A percentile compares a stretch with the other conserved stretches of the same genome.
Conservation (phyloP, 2,113 vertebrate genomes). For the Ameiurus melas region DNA sequence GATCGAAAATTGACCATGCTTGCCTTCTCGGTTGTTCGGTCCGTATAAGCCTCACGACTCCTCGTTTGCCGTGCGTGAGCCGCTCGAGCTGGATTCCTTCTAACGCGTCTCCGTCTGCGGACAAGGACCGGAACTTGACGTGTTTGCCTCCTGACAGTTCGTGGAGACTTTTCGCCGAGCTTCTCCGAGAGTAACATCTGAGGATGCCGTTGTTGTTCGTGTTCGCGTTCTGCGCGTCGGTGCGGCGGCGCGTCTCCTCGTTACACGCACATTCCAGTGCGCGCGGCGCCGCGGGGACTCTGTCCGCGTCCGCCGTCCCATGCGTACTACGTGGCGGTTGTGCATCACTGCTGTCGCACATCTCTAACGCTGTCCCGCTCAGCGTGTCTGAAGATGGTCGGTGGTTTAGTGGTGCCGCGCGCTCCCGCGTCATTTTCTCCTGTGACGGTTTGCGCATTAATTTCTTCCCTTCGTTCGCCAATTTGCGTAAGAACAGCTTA, state of each 20-base stretch:
- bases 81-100: constrained; percentile 59
- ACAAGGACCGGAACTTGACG: background rate
- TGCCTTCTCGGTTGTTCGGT: constrained; percentile 74
- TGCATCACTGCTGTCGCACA: constrained; percentile 1
- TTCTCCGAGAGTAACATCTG: background rate
- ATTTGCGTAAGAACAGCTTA: constrained; percentile 63
- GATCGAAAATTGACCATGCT: constrained; percentile 85
- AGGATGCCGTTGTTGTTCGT: constrained; percentile 40
- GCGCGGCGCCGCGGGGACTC: background rate
- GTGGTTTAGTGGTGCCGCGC: constrained; percentile 35
- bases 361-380: background rate
- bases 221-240: constrained; percentile 36
- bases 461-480: constrained; percentile 59
- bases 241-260: background rate
- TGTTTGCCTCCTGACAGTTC: background rate
- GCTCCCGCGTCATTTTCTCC: constrained; percentile 43
- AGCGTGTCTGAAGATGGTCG: constrained; percentile 31
- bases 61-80: constrained; percentile 70
- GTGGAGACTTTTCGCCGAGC: background rate
- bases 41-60: constrained; percentile 71
- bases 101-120: background rate
- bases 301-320: background rate
- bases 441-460: constrained; percentile 45
- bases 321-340: constrained; percentile 30
- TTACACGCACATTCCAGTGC: background rate